A percentile compares a stretch with the other conserved stretches of the same genome.
These are phyloP conservation scores for Rallus crepitans DNA, from an alignment of 2,797 vertebrate genomes.

Conservation along the genomic window DNA sequence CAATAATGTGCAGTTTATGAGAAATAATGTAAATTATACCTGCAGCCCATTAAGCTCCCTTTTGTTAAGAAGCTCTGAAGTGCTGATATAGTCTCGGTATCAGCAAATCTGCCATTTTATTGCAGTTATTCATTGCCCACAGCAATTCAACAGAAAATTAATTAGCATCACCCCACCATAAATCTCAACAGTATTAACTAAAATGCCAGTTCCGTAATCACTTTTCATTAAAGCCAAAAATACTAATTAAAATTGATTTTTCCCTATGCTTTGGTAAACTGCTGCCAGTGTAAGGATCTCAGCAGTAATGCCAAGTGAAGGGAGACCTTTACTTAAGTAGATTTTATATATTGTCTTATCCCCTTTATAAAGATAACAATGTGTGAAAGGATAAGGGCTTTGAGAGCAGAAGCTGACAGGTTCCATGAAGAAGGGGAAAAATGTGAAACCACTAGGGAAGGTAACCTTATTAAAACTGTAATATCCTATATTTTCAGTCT, in stretches of 20 bases:
- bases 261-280: conserved; percentile 78
- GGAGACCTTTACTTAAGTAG: conserved; percentile 79
- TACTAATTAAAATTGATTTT: conserved; percentile 89
- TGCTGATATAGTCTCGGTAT: conserved; percentile 75
- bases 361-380: conserved; percentile 76
- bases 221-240: conserved; percentile 86
- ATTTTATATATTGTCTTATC: conserved; percentile 75
- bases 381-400: conserved; percentile 71
- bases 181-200: conserved; percentile 84
- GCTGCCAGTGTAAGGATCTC: conserved; percentile 72
- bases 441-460: conserved; percentile 10
- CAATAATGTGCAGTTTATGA: conserved; percentile 67
- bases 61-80: conserved; percentile 77
- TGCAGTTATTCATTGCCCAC: conserved; percentile 78
- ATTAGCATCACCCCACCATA: conserved; percentile 82
- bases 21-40: conserved; percentile 74
- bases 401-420: conserved; percentile 44
- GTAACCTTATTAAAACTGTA: conserved; percentile 53
- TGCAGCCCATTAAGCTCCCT: conserved; percentile 71
- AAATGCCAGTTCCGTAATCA: conserved; percentile 86
- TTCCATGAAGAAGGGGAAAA: conserved; percentile 2
- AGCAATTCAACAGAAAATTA: conserved; percentile 84
- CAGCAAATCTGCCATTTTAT: conserved; percentile 80
- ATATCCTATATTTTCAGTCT: not conserved
- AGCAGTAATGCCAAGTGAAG: conserved; percentile 67